Evolutionary conservation across 2,113 vertebrate genomes (phyloP), one percentile per base, ranked within the genome.

Genomic region (Oryzias woworae): DNA sequence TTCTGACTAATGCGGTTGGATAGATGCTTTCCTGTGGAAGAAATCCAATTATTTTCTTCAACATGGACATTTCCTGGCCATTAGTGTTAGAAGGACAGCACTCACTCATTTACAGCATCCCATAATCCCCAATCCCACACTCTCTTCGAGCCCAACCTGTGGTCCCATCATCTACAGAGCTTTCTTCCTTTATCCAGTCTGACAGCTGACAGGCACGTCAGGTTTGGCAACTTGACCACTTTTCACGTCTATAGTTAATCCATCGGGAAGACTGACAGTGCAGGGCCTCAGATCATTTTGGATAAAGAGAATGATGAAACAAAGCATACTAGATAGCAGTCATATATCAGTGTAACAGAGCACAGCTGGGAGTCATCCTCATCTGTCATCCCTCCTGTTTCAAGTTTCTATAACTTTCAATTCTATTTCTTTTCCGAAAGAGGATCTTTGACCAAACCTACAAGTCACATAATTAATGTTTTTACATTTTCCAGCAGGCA

Each of bases 1-100:
- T 42, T 13, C n/a, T 12, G 50, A 44, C 78, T 90, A 90, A 90
- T 90, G 86, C 85, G 86, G 69, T 62, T 66, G 80, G 69, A 83
- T 31, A 28, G 81, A 86, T 83, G 81, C 75, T 75, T 81, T 89
- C 77, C 84, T 85, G 75, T 80, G 76, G 48, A 86, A 88, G 75
- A 80, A 87, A 90, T 90, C 68, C 80, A 88, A 88, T 90, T 88
- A 88, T 64, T 41, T 43, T 71, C 71, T 73, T 70, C 43, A 70
- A 70, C 75, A 76, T 51, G 78, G 81, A 85, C 77, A 81, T 88
- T 90, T 88, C 85, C 85, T 86, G 85, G 45, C 86, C 82, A 88
- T 90, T 90, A 90, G 77, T 15, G 0, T 64, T 26, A 67, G 53
- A 48, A 64, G 58, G 59, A 66, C 81, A 80, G 16, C 1, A 48